A percentile compares a stretch with the other conserved stretches of the same genome.
Evolutionary conservation across 2,797 vertebrate species (phyloP).

Genomic region (Poecilia picta): DNA sequence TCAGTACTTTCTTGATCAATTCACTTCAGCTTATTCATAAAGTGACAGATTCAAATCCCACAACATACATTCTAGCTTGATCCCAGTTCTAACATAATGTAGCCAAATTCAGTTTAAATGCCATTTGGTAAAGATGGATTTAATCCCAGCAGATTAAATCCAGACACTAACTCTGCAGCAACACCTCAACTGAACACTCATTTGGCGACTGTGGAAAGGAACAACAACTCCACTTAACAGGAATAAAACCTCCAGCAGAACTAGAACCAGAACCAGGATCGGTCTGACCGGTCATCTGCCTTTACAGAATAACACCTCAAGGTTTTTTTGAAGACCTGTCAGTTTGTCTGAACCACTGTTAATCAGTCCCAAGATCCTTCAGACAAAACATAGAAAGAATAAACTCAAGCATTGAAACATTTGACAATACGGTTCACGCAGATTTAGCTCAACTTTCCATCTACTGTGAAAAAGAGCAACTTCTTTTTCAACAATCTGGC

Average conservation of each 20-base stretch:
- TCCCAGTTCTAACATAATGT: neutral
- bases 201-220: neutral
- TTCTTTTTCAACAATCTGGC: neutral
- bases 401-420: too few species aligned
- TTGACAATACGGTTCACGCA: neutral
- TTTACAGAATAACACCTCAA: neutral
- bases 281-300: neutral
- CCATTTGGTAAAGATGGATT: neutral
- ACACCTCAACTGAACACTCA: neutral
- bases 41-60: neutral
- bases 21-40: neutral
- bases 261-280: neutral
- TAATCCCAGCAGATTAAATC: neutral
- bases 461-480: neutral
- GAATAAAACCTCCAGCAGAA: neutral
- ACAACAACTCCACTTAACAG: neutral
- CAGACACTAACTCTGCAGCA: neutral
- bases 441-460: neutral
- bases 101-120: neutral
- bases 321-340: neutral
- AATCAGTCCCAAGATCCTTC: neutral
- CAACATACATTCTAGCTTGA: neutral
- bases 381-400: too few species aligned
- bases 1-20: neutral
- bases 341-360: neutral